Evolutionary conservation across 2,797 vertebrate genomes (phyloP).

Genomic region (Parauchenoglanis ngamensis): DNA sequence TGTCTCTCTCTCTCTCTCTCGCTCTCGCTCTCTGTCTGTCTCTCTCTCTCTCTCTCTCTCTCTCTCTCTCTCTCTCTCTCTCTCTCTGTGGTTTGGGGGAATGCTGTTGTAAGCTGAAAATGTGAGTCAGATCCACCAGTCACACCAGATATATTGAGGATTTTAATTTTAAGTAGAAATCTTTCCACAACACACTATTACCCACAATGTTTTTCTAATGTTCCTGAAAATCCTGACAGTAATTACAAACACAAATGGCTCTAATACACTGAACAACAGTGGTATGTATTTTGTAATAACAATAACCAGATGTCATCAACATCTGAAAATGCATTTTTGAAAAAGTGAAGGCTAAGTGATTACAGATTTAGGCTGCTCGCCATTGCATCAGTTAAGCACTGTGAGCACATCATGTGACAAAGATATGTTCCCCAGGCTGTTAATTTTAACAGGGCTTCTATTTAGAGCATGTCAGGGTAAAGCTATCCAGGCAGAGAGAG

Average conservation of each 20-base stretch:
- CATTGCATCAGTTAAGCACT: constrained; percentile 45
- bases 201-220: neutral
- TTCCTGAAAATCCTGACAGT: neutral
- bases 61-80: neutral
- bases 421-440: constrained; percentile 63
- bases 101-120: constrained; percentile 28
- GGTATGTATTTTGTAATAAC: neutral
- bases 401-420: constrained; percentile 60
- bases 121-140: constrained; percentile 23
- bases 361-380: constrained; percentile 26
- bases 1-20: no score
- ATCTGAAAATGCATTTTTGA: neutral
- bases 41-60: neutral
- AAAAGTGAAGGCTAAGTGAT: neutral
- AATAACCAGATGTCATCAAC: neutral
- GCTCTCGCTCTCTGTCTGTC: neutral
- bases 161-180: neutral
- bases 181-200: neutral
- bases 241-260: neutral
- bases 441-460: constrained; percentile 70
- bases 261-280: neutral
- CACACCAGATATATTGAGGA: neutral
- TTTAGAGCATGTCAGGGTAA: constrained; percentile 64
- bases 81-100: neutral
- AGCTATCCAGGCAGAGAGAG: constrained; percentile 47